Conservation (phyloP, 2,113 vertebrate genomes). For the Channa argus region DNA sequence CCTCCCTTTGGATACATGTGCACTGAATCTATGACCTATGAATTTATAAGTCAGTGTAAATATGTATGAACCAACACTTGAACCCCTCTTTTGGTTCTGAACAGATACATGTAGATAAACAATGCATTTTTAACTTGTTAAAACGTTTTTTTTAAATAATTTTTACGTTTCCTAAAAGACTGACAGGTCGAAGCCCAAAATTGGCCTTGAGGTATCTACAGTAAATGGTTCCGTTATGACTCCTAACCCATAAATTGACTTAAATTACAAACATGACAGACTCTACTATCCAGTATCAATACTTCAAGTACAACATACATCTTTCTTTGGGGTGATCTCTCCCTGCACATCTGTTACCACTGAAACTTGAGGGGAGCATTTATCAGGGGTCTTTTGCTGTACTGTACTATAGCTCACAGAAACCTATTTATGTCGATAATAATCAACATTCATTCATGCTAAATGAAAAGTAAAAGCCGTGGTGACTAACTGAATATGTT, state of each 20-base stretch:
- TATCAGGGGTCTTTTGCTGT: slow-evolving; percentile 32
- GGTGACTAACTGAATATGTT: neutral
- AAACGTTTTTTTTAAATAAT: slow-evolving; percentile 33
- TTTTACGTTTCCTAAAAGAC: slow-evolving; percentile 35
- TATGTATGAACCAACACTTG: slow-evolving; percentile 44
- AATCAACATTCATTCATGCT: slow-evolving; percentile 8
- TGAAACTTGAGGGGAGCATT: slow-evolving; percentile 38
- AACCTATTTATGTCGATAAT: slow-evolving; percentile 35
- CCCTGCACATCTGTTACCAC: slow-evolving; percentile 56
- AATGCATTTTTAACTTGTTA: slow-evolving; percentile 23
- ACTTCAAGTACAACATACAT: slow-evolving; percentile 59
- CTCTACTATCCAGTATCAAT: slow-evolving; percentile 28
- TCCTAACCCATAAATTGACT: slow-evolving; percentile 51
- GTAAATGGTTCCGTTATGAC: slow-evolving; percentile 43
- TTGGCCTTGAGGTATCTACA: slow-evolving; percentile 40
- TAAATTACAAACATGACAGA: slow-evolving; percentile 65
- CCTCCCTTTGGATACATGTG: neutral
- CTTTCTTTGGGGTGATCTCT: neutral
- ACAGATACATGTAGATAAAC: slow-evolving; percentile 21
- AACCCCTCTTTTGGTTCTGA: slow-evolving; percentile 14
- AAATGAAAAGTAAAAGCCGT: neutral
- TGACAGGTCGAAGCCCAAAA: slow-evolving; percentile 51
- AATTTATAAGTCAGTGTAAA: slow-evolving; percentile 48
- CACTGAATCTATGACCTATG: slow-evolving; percentile 20
- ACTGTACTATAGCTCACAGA: slow-evolving; percentile 19